Conservation (phyloP, 2,113 vertebrate species). For the Gila orcuttii region DNA sequence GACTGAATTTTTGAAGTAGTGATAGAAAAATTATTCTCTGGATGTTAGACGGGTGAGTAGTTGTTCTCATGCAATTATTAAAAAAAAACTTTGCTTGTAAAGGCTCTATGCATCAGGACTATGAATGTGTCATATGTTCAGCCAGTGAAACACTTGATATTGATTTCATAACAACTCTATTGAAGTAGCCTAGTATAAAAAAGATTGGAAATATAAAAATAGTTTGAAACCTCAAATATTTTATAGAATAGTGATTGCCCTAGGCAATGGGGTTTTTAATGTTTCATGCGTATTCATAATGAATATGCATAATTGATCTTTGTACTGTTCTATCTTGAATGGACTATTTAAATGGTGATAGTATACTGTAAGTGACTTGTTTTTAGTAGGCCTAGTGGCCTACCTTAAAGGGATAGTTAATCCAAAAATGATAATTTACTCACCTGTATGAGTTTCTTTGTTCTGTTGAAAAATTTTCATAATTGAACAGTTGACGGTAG, state of each 20-base stretch:
- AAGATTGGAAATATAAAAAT: neutral
- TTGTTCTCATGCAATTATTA: neutral
- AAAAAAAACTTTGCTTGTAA: neutral
- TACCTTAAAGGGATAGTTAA: too few relatives aligned
- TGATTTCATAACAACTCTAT: neutral
- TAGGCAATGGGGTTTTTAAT: neutral
- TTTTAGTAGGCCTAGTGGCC: neutral
- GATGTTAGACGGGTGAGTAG: neutral
- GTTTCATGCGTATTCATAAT: neutral
- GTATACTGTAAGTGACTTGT: neutral
- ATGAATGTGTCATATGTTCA: neutral
- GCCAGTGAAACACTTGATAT: neutral
- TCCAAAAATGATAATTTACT: too few relatives aligned
- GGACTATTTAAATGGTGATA: neutral
- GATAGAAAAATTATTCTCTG: neutral
- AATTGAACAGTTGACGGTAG: too few relatives aligned
- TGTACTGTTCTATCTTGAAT: neutral
- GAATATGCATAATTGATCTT: neutral
- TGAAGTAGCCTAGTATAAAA: neutral
- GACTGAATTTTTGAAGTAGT: neutral
- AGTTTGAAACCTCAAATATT: neutral
- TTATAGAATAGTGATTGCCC: neutral
- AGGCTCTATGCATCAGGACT: neutral
- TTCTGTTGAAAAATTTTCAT: too few relatives aligned
- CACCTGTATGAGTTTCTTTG: too few relatives aligned